Evolutionary conservation across 2,888 invertebrate species (phyloP).

Genomic region (Pachycephus smyrnensis): DNA sequence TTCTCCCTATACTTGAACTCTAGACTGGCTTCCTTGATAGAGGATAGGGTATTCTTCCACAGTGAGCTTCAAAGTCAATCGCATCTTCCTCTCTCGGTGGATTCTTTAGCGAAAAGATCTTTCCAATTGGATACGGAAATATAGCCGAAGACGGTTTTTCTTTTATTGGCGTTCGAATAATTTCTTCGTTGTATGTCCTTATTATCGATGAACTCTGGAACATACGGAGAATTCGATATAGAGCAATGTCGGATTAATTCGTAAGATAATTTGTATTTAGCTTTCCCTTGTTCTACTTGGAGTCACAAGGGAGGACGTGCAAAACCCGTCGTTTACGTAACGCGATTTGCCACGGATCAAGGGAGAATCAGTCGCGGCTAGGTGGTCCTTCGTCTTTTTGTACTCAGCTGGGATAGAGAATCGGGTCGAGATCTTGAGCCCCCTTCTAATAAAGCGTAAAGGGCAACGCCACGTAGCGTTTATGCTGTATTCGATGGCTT

Average conservation of each 20-base stretch:
- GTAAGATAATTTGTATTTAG: neutral
- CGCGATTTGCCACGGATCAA: constrained; percentile 39
- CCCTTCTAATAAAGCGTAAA: constrained; percentile 28
- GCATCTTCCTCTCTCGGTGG: neutral
- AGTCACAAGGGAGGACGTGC: neutral
- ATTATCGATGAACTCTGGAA: neutral
- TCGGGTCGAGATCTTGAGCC: neutral
- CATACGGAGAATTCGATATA: neutral
- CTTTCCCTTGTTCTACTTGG: neutral
- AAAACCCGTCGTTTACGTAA: constrained; percentile 29
- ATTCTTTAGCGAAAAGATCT: neutral
- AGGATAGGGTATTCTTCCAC: neutral
- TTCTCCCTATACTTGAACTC: neutral
- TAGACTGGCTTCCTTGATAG: neutral
- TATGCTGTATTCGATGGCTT: constrained; percentile 24
- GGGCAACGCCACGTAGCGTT: constrained; percentile 40
- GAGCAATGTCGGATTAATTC: neutral
- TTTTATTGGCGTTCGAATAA: neutral
- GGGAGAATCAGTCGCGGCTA: constrained; percentile 32
- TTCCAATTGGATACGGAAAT: neutral
- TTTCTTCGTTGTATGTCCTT: neutral
- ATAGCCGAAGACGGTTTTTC: neutral
- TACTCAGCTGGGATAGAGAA: constrained; percentile 1
- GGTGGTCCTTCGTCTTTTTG: constrained; percentile 31
- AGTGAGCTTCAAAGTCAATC: neutral